Conservation (phyloP, 2,888 invertebrate species). For the Lysandra coridon region DNA sequence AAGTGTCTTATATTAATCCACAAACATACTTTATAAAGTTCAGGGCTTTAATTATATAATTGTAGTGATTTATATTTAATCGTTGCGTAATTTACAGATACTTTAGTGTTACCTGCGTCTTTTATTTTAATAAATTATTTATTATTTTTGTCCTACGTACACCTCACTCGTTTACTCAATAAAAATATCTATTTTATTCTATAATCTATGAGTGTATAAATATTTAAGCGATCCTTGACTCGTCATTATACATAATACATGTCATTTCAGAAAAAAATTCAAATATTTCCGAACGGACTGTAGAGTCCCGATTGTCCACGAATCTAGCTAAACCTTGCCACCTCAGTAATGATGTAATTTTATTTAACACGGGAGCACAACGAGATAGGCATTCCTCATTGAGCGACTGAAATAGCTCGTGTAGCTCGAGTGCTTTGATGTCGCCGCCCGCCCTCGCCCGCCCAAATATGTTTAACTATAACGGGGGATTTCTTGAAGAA, state of each 20-base stretch:
- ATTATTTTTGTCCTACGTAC: too few species aligned
- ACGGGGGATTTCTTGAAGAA: neutral
- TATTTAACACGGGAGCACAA: constrained; percentile 32
- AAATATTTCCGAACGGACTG: too few species aligned
- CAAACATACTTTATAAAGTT: neutral
- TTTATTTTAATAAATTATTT: too few species aligned
- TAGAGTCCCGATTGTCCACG: neutral
- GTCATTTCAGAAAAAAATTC: too few species aligned
- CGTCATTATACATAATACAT: too few species aligned
- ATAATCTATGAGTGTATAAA: too few species aligned
- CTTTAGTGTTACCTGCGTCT: too few species aligned
- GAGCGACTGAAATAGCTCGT: constrained; percentile 33
- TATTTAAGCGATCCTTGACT: too few species aligned
- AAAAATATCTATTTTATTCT: too few species aligned
- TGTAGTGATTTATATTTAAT: neutral
- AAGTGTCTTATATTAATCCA: constrained; percentile 3
- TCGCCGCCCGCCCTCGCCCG: constrained; percentile 15
- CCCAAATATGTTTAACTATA: neutral
- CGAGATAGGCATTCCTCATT: constrained; percentile 31
- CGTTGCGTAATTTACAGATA: neutral
- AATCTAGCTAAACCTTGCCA: neutral
- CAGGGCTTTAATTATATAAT: neutral
- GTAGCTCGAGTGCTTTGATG: constrained; percentile 32
- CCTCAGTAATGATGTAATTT: constrained; percentile 32
- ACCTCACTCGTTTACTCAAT: too few species aligned